A percentile compares a stretch with the other conserved stretches of the same genome.
Conservation (phyloP, 2,888 invertebrate genomes). For the Lysandra bellargus region DNA sequence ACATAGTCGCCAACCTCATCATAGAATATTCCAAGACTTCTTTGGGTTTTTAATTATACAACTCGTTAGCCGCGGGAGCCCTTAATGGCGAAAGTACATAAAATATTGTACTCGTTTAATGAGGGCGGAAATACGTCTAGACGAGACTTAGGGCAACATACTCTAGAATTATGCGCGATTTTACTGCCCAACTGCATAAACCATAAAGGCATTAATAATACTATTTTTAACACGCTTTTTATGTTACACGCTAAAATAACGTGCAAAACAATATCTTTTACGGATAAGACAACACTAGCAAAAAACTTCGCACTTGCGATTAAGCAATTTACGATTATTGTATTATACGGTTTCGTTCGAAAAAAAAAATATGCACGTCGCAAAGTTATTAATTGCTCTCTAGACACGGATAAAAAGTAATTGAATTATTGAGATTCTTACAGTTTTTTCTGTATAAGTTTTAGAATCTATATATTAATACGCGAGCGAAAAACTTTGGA, state of each 20-base stretch:
- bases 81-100: neutral
- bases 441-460: neutral
- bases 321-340: neutral
- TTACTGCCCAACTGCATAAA: slow-evolving; percentile 1
- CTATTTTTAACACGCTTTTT: slow-evolving; percentile 8
- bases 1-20: neutral
- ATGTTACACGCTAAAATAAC: neutral
- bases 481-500: too few relatives aligned
- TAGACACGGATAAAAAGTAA: neutral
- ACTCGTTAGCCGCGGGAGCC: neutral
- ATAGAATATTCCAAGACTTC: neutral
- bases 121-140: slow-evolving; percentile 1
- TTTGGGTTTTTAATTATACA: neutral
- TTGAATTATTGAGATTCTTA: neutral
- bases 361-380: neutral
- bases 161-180: neutral
- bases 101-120: neutral
- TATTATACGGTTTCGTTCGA: neutral
- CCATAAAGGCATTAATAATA: neutral
- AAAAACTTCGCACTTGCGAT: slow-evolving; percentile 9
- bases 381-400: neutral
- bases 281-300: neutral
- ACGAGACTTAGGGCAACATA: neutral
- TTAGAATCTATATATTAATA: neutral
- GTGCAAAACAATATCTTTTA: slow-evolving; percentile 1